These are phyloP conservation scores for Drosophila fulvimacula DNA, from an alignment of 2,888 invertebrate genomes.

Conservation along the genomic window DNA sequence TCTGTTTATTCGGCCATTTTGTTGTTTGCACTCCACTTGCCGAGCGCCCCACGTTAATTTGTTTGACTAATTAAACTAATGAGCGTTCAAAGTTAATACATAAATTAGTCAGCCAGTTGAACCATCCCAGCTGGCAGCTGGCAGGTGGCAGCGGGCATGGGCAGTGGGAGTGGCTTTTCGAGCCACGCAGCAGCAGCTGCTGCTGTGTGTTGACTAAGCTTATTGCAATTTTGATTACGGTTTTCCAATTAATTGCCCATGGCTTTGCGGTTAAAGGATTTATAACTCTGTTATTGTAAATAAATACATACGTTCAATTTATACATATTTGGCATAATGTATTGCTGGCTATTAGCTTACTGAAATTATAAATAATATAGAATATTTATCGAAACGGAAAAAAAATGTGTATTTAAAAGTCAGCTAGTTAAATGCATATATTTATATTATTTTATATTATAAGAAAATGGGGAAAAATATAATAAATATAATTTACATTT, in stretches of 20 bases:
- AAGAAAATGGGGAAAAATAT: too few species aligned
- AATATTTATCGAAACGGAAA: neutral
- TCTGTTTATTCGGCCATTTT: constrained; percentile 76
- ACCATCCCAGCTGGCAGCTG: constrained; percentile 4
- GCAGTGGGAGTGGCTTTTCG: constrained; percentile 1
- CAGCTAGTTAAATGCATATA: too few species aligned
- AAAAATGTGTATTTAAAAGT: neutral
- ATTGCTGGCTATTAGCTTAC: neutral
- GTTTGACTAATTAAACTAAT: constrained; percentile 84
- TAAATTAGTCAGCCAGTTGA: constrained; percentile 69
- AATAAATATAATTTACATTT: too few species aligned
- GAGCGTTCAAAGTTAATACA: constrained; percentile 84
- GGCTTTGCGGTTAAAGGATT: constrained; percentile 31
- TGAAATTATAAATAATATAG: neutral
- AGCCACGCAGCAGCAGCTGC: constrained; percentile 1
- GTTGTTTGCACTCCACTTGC: constrained; percentile 77
- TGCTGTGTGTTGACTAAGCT: constrained; percentile 37
- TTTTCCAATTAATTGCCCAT: constrained; percentile 46
- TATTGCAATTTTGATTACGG: constrained; percentile 61
- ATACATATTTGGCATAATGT: neutral
- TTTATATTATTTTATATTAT: too few species aligned
- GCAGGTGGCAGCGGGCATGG: neutral
- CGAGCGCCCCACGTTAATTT: constrained; percentile 82
- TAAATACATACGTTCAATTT: neutral
- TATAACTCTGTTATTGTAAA: constrained; percentile 12